phyloP scores from a whole-genome alignment of 2,113 vertebrate species.

The Hepsetus odoe region DNA sequence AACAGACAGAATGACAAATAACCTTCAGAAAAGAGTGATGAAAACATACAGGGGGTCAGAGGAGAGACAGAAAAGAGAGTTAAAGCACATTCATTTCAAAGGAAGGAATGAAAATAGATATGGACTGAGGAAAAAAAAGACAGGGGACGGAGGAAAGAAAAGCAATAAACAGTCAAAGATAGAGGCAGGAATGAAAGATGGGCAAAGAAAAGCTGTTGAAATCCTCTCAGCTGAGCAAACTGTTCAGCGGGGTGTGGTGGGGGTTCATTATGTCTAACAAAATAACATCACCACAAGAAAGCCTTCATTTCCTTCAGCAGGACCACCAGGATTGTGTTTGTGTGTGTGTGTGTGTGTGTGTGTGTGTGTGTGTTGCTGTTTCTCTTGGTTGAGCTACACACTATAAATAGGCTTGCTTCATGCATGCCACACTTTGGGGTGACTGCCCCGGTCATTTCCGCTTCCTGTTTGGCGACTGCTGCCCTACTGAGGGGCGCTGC shows the following conservation, averaged over 20 bases:
- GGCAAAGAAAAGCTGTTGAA: constrained; percentile 29
- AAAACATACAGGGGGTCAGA: no score
- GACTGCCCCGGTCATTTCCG: constrained; percentile 44
- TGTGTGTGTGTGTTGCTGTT: constrained; percentile 12
- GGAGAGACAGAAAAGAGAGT: no score
- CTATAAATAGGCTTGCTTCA: constrained; percentile 42
- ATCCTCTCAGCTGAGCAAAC: constrained; percentile 14
- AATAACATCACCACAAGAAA: constrained; percentile 53
- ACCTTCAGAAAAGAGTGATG: no score
- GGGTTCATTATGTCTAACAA: constrained; percentile 41
- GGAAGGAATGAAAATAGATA: no score
- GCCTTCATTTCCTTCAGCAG: constrained; percentile 37
- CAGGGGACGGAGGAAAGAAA: neutral
- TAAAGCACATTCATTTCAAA: no score
- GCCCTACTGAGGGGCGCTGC: neutral
- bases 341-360: neutral
- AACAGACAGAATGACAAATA: no score
- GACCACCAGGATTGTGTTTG: no score
- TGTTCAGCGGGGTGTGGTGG: neutral
- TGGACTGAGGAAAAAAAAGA: no score
- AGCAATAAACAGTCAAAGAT: neutral
- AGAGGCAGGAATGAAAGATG: neutral
- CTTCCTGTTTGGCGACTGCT: constrained; percentile 35
- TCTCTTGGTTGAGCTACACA: constrained; percentile 27
- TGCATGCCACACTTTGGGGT: constrained; percentile 35